phyloP scores from a whole-genome alignment of 2,797 vertebrate genomes.

The Pantherophis alleghaniensis region DNA sequence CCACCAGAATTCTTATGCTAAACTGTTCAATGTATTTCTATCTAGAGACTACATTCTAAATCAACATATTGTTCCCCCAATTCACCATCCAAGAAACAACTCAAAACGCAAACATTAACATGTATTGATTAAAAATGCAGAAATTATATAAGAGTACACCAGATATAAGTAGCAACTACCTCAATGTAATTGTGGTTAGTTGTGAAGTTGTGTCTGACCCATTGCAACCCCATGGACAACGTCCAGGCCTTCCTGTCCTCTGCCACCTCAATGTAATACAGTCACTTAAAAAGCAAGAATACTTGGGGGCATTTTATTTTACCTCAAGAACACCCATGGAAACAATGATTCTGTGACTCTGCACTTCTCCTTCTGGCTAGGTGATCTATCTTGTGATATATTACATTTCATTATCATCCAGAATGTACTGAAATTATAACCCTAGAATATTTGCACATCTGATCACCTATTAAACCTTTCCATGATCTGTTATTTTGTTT shows the following conservation, averaged over 20 bases:
- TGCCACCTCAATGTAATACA: neutral
- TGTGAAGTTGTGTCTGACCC: too few species aligned
- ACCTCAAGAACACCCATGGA: neutral
- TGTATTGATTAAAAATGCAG: neutral
- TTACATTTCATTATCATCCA: neutral
- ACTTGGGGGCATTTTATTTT: neutral
- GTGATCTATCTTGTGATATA: neutral
- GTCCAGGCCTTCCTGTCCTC: too few species aligned
- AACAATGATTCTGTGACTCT: neutral
- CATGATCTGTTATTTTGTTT: neutral
- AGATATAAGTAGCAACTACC: neutral
- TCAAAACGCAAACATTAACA: neutral
- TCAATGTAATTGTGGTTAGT: neutral
- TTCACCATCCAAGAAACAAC: neutral
- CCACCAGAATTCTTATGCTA: neutral
- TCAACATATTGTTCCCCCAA: neutral
- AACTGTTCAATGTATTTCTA: neutral
- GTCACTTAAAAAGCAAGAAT: neutral
- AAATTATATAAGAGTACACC: neutral
- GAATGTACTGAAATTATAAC: neutral
- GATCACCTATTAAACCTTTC: neutral
- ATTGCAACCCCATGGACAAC: too few species aligned
- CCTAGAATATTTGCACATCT: neutral
- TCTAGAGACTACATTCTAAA: neutral
- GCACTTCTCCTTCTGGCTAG: neutral